phyloP scores from a whole-genome alignment of 1,140 invertebrate species.

The Diabrotica virgifera region DNA sequence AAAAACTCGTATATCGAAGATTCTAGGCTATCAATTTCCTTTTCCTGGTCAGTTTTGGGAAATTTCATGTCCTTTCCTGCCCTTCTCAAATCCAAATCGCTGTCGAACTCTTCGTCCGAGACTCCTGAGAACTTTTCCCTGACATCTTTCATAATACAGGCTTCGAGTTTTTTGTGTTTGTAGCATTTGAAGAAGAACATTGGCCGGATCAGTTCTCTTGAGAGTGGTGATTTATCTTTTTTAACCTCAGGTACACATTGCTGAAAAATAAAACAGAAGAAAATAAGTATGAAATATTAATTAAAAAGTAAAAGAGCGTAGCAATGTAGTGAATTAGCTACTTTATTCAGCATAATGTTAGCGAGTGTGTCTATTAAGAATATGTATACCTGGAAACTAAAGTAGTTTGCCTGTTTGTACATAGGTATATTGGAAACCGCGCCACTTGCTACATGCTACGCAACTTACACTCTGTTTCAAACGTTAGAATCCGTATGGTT shows the following conservation, averaged over 20 bases:
- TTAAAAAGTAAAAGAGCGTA: too few relatives aligned
- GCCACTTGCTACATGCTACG: too few relatives aligned
- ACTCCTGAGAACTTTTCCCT: conserved; percentile 55
- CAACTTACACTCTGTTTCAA: too few relatives aligned
- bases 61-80: conserved; percentile 41
- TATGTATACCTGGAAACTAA: too few relatives aligned
- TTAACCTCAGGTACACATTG: conserved; percentile 65
- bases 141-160: conserved; percentile 67
- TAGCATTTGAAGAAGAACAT: conserved; percentile 71
- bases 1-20: conserved; percentile 58
- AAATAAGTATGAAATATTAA: too few relatives aligned
- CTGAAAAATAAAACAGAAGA: conserved; percentile 45
- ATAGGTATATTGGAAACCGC: too few relatives aligned
- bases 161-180: conserved; percentile 67
- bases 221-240: conserved; percentile 57
- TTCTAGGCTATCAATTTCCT: conserved; percentile 54
- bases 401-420: too few relatives aligned
- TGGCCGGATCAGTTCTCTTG: conserved; percentile 59
- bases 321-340: too few relatives aligned
- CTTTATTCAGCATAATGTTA: too few relatives aligned
- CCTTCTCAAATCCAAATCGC: conserved; percentile 54
- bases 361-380: too few relatives aligned
- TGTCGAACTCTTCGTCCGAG: conserved; percentile 55
- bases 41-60: conserved; percentile 34
- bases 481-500: too few relatives aligned